Evolutionary conservation across 2,888 invertebrate genomes (phyloP).

Genomic region (Acleris literana): DNA sequence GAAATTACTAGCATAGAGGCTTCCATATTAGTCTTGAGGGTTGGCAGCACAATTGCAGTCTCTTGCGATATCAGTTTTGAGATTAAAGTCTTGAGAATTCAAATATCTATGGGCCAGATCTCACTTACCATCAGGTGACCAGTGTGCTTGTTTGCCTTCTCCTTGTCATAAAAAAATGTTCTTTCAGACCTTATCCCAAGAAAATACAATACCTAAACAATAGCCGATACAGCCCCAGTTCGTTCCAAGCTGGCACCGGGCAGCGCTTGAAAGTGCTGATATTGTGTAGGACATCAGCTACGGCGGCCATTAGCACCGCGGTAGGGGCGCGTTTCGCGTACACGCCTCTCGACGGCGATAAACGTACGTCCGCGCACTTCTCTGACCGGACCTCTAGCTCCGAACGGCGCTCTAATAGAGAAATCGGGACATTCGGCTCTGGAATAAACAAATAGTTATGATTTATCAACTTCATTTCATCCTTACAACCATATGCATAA

Average conservation of each 20-base stretch:
- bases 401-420: constrained; percentile 63
- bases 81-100: too few species aligned
- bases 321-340: constrained; percentile 55
- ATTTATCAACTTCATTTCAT: not conserved
- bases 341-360: constrained; percentile 48
- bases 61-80: too few species aligned
- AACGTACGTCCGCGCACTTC: constrained; percentile 58
- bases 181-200: too few species aligned
- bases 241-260: constrained; percentile 69
- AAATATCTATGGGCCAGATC: too few species aligned
- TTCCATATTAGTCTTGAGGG: too few species aligned
- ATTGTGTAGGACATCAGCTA: constrained; percentile 66
- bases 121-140: too few species aligned
- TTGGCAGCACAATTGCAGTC: too few species aligned
- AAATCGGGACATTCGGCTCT: constrained; percentile 71
- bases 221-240: constrained; percentile 66
- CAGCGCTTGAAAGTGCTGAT: constrained; percentile 57
- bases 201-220: constrained; percentile 62
- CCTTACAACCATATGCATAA: too few species aligned
- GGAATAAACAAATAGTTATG: constrained; percentile 38
- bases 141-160: too few species aligned
- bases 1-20: too few species aligned
- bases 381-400: constrained; percentile 71
- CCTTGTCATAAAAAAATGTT: too few species aligned
- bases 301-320: constrained; percentile 55